phyloP scores from a whole-genome alignment of 2,797 vertebrate species.

The Myotis pilosus region DNA sequence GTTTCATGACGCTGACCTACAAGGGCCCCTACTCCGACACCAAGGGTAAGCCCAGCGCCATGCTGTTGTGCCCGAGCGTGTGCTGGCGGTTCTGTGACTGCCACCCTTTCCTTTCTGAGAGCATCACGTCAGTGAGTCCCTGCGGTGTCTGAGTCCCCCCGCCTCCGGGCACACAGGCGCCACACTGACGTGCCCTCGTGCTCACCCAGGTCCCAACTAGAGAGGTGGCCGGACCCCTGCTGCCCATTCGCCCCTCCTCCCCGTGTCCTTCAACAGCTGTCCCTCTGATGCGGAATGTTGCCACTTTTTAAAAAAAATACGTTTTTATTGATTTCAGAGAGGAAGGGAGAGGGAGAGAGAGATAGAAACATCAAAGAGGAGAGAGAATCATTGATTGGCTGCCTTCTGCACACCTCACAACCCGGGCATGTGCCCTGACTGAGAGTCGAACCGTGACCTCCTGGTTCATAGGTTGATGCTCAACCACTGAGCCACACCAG shows the following conservation, averaged over 20 bases:
- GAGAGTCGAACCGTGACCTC: no score
- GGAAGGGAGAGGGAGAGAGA: no score
- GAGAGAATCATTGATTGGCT: no score
- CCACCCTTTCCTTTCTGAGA: rapidly evolving
- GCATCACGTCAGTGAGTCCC: rapidly evolving
- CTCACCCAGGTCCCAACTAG: not conserved
- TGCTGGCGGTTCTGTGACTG: rapidly evolving
- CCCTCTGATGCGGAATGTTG: not conserved
- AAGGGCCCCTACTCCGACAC: conserved; percentile 80
- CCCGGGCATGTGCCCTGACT: no score
- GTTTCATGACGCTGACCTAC: conserved; percentile 90
- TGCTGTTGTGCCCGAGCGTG: rapidly evolving
- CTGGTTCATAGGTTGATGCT: no score
- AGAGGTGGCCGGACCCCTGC: not conserved
- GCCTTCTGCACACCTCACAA: no score
- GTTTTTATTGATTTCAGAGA: no score
- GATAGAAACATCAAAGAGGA: no score
- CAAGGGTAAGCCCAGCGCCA: conserved; percentile 82
- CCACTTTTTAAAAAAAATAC: no score
- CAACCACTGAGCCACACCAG: no score
- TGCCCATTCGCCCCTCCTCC: not conserved
- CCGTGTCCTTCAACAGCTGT: rapidly evolving
- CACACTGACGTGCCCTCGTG: rapidly evolving
- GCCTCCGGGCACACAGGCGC: rapidly evolving
- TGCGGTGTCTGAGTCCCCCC: not conserved